Conservation (phyloP, 1,140 invertebrate genomes). For the Drosophila neocordata region DNA sequence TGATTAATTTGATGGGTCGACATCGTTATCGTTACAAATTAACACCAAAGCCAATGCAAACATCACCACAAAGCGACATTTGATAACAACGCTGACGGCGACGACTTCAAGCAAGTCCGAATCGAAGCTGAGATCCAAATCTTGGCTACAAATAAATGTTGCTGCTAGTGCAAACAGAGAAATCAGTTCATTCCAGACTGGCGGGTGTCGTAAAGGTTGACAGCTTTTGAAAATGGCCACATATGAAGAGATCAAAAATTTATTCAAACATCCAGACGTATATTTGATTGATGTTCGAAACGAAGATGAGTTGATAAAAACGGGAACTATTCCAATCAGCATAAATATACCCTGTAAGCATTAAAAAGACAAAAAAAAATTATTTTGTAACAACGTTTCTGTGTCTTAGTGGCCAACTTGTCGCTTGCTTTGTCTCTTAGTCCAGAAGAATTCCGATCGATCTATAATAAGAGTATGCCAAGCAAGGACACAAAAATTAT, state of each 20-base stretch:
- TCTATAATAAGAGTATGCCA: conserved; percentile 83
- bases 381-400: not conserved
- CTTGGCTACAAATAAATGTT: conserved; percentile 51
- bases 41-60: conserved; percentile 17
- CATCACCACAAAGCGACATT: conserved; percentile 30
- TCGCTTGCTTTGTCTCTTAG: conserved; percentile 80
- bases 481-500: conserved; percentile 83
- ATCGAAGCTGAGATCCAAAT: not conserved
- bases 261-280: conserved; percentile 81
- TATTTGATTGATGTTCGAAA: conserved; percentile 88
- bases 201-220: conserved; percentile 32
- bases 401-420: conserved; percentile 81
- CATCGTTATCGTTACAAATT: conserved; percentile 9
- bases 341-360: conserved; percentile 88
- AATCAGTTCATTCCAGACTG: conserved; percentile 47
- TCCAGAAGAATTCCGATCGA: conserved; percentile 83
- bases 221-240: conserved; percentile 69
- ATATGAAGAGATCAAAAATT: conserved; percentile 84
- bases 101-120: conserved; percentile 17
- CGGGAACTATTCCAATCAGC: conserved; percentile 87
- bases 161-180: conserved; percentile 19
- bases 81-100: conserved; percentile 34
- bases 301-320: conserved; percentile 85
- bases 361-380: not conserved
- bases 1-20: too few species aligned